A percentile compares a stretch with the other conserved stretches of the same genome.
phyloP scores from a whole-genome alignment of 92 coral and sea anemone genomes.

The Porites lobata region DNA sequence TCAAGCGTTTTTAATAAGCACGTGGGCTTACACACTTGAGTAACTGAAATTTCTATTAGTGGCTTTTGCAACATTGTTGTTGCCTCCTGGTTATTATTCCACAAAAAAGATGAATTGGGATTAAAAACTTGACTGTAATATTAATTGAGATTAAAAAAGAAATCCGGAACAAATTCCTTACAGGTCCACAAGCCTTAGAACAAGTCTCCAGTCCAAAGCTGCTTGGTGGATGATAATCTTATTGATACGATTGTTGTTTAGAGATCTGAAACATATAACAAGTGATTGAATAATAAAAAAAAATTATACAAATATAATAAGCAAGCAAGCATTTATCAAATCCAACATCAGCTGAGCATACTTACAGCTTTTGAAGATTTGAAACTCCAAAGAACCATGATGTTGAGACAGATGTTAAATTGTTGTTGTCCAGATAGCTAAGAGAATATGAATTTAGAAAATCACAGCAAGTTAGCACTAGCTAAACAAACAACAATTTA shows the following conservation, averaged over 20 bases:
- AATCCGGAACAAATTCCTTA: conserved; percentile 42
- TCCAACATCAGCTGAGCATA: not conserved
- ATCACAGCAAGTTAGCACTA: not conserved
- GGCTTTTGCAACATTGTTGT: no score
- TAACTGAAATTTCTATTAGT: no score
- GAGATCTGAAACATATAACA: conserved; percentile 47
- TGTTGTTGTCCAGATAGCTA: conserved; percentile 87
- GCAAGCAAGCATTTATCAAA: not conserved
- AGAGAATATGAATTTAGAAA: not conserved
- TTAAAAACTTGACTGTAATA: no score
- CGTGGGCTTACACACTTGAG: no score
- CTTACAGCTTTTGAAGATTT: conserved; percentile 86
- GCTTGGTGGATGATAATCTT: conserved; percentile 33
- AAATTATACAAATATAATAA: no score
- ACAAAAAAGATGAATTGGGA: no score
- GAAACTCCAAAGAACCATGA: conserved; percentile 76
- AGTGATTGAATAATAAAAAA: not conserved
- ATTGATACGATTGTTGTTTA: conserved; percentile 77
- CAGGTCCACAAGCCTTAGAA: conserved; percentile 66
- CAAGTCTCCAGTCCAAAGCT: conserved; percentile 59
- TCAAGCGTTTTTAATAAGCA: no score
- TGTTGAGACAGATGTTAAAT: conserved; percentile 70
- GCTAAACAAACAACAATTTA: not conserved
- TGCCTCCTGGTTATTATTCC: no score
- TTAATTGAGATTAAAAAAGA: no score